Conservation (phyloP, 2,113 vertebrate genomes). For the Ia io region DNA sequence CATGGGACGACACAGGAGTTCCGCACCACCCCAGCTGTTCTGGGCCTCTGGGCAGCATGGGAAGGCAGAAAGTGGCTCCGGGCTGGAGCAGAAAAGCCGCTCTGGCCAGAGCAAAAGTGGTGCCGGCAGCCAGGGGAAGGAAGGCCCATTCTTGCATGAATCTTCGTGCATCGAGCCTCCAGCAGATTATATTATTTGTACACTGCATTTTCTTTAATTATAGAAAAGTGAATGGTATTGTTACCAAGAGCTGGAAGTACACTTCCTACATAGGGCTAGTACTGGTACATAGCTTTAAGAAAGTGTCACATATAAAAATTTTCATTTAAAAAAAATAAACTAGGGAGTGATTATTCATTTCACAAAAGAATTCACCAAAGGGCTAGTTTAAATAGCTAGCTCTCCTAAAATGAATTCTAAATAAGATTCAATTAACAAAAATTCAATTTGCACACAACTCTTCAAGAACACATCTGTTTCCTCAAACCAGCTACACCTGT, state of each 20-base stretch:
- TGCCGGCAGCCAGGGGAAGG: too few species aligned
- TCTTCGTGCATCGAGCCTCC: too few species aligned
- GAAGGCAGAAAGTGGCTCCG: too few species aligned
- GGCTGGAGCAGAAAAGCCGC: too few species aligned
- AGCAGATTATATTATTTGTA: slow-evolving; percentile 37
- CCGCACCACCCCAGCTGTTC: too few species aligned
- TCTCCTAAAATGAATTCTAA: slow-evolving; percentile 63
- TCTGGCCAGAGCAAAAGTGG: too few species aligned
- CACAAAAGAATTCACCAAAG: slow-evolving; percentile 65
- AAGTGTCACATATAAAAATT: slow-evolving; percentile 41
- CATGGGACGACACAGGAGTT: too few species aligned
- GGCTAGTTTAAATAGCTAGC: slow-evolving; percentile 57
- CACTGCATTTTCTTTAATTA: neutral
- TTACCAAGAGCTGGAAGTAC: neutral
- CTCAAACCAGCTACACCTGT: slow-evolving; percentile 58
- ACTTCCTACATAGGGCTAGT: neutral
- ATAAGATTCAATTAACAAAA: slow-evolving; percentile 67
- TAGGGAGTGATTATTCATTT: slow-evolving; percentile 51
- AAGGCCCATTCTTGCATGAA: too few species aligned
- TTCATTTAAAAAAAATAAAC: slow-evolving; percentile 60
- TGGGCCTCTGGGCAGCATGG: too few species aligned
- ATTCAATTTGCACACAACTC: slow-evolving; percentile 63
- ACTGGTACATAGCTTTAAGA: slow-evolving; percentile 9
- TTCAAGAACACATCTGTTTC: slow-evolving; percentile 67
- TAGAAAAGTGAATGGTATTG: slow-evolving; percentile 37